Base-by-base conservation (phyloP, 1,140 invertebrate species). In the Matsumurasca onukii region DNA sequence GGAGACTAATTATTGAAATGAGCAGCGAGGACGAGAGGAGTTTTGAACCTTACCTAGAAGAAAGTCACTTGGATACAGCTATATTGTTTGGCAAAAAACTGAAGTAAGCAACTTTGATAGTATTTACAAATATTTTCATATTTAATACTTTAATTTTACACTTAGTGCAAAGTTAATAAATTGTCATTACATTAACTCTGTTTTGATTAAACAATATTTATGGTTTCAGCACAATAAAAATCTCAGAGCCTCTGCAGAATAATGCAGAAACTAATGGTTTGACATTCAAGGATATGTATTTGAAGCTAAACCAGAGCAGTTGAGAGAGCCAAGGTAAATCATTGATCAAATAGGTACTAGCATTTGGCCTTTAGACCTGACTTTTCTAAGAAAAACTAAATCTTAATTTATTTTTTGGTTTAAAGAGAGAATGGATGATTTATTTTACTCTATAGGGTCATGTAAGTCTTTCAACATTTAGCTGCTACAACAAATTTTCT, bases 241-340 rank as follows among this genome's bases (percentile, higher is more conserved):
- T 65, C 20, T 29, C 62, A 45, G 62, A 65, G 25, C 24, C 2
- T 5, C 13, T 45, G n/a, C 20, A 15, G 2, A 39, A 65, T 9
- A 25, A 45, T 48, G 48, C 27, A 31, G 69, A 78, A 15, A 73
- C 83, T 31, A 81, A 86, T 72, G 79, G 89, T 68, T 96, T 76
- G 91, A 98, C 75, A 76, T 98, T 1, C 83, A 89, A 74, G 89
- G 88, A 1, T 97, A 88, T 79, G 80, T 81, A 24, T 88, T 98
- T 73, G 83, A 86, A n/a, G 84, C 84, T 2, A 76, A 81, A 9
- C 80, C 85, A 75, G 92, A 92, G 77, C 78, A 93, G 73, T 79
- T 88, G 1, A 82, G 94, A 55, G 77, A 83, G 29, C 84, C 90
- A 0, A 83, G 78, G 75, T 78, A 70, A 29, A n/a, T 31, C 30